These are phyloP conservation scores for Eciton burchellii DNA, from an alignment of 1,140 invertebrate species.

Conservation along the genomic window DNA sequence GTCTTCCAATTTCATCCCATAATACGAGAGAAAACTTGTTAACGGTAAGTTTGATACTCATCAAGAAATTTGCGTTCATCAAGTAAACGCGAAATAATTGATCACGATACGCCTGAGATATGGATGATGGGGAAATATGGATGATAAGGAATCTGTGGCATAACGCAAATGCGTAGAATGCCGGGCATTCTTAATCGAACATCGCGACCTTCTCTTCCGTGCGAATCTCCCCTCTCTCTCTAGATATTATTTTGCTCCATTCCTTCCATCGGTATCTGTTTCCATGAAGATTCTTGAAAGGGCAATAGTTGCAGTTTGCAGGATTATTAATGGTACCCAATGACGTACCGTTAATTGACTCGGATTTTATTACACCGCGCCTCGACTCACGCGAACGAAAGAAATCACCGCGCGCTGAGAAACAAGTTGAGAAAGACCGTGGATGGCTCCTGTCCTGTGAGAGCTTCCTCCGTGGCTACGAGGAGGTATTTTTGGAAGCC, in stretches of 20 bases:
- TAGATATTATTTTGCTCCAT: constrained; percentile 47
- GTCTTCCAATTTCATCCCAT: not conserved
- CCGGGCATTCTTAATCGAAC: constrained; percentile 44
- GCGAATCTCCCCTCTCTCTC: constrained; percentile 17
- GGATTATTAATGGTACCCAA: constrained; percentile 80
- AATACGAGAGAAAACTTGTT: not conserved
- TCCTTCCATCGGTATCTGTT: constrained; percentile 29
- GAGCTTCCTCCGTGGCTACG: constrained; percentile 38
- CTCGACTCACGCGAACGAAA: constrained; percentile 61
- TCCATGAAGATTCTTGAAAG: constrained; percentile 64
- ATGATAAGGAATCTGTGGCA: not conserved
- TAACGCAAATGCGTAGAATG: constrained; percentile 30
- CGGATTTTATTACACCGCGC: constrained; percentile 80
- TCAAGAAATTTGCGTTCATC: not conserved
- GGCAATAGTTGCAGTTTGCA: constrained; percentile 59
- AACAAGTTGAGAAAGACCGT: constrained; percentile 31
- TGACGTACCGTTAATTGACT: constrained; percentile 81
- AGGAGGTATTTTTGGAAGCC: constrained; percentile 67
- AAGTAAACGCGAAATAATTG: constrained; percentile 38
- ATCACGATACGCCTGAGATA: constrained; percentile 21
- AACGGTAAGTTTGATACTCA: not conserved
- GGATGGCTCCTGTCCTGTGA: constrained; percentile 46
- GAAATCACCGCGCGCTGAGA: constrained; percentile 65
- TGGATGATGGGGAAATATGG: constrained; percentile 11
- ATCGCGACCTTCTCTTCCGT: constrained; percentile 45